A percentile compares a stretch with the other conserved stretches of the same genome.
phyloP scores from a whole-genome alignment of 2,113 vertebrate species.

The Pollachius pollachius region DNA sequence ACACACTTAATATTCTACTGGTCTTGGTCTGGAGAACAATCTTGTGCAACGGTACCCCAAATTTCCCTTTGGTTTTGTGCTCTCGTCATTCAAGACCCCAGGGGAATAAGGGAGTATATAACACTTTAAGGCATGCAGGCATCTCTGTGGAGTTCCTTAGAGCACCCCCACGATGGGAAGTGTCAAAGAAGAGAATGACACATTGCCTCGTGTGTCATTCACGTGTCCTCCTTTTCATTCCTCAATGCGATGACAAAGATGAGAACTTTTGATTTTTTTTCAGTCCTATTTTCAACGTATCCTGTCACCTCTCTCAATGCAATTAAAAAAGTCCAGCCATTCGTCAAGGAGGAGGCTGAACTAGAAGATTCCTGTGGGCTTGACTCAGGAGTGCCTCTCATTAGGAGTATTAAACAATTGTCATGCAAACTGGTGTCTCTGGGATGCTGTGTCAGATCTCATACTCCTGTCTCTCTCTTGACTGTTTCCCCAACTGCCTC shows the following conservation, averaged over 20 bases:
- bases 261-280: slow-evolving; percentile 45
- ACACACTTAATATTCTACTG: too few relatives aligned
- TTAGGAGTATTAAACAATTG: slow-evolving; percentile 69
- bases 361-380: slow-evolving; percentile 44
- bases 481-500: slow-evolving; percentile 33
- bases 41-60: too few relatives aligned
- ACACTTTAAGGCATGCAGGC: neutral
- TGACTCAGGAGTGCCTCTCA: slow-evolving; percentile 53
- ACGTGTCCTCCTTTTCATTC: neutral
- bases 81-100: neutral
- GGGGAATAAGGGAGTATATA: neutral
- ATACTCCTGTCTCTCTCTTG: slow-evolving; percentile 14
- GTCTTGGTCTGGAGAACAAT: too few relatives aligned
- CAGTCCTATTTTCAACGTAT: slow-evolving; percentile 53
- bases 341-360: slow-evolving; percentile 64
- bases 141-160: too few relatives aligned
- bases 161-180: neutral
- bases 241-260: slow-evolving; percentile 20
- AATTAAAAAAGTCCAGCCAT: slow-evolving; percentile 66
- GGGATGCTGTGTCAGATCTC: slow-evolving; percentile 22
- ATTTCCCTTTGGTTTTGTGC: too few relatives aligned
- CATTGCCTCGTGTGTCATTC: slow-evolving; percentile 20
- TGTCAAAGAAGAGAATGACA: slow-evolving; percentile 20
- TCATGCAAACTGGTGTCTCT: slow-evolving; percentile 38
- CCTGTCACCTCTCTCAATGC: slow-evolving; percentile 60